Percentiles rank a stretch among this genome's conserved stretches.
Conservation (phyloP, 2,113 vertebrate genomes). For the Nyctibius bracteatus region DNA sequence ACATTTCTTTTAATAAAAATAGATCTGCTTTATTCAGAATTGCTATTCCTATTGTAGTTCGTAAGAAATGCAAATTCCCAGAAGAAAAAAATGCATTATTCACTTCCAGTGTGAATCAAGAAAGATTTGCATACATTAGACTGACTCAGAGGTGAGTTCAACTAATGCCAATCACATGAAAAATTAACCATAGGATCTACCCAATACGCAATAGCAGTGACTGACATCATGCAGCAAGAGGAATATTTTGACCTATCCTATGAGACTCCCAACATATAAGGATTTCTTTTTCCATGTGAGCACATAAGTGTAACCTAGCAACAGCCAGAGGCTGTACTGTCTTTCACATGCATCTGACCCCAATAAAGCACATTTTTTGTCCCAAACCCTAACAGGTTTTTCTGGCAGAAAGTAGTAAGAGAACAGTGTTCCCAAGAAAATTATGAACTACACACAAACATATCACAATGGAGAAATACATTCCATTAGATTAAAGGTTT, state of each 20-base stretch:
- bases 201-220: background rate
- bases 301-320: background rate
- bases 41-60: background rate
- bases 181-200: background rate
- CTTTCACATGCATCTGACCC: background rate
- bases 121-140: background rate
- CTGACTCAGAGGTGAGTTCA: background rate
- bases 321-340: background rate
- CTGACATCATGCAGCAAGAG: background rate
- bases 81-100: constrained; percentile 4
- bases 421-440: background rate
- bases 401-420: background rate
- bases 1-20: constrained; percentile 12
- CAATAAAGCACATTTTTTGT: background rate
- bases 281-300: background rate
- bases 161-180: background rate
- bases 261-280: background rate
- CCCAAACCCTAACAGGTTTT: background rate
- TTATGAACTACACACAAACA: rapidly evolving
- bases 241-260: background rate
- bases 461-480: background rate
- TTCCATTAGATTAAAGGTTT: background rate
- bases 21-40: constrained; percentile 14
- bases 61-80: constrained; percentile 16
- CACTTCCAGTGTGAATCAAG: background rate